These are phyloP conservation scores for Phyllostomus discolor DNA, from an alignment of 2,113 vertebrate species.

Conservation along the genomic window DNA sequence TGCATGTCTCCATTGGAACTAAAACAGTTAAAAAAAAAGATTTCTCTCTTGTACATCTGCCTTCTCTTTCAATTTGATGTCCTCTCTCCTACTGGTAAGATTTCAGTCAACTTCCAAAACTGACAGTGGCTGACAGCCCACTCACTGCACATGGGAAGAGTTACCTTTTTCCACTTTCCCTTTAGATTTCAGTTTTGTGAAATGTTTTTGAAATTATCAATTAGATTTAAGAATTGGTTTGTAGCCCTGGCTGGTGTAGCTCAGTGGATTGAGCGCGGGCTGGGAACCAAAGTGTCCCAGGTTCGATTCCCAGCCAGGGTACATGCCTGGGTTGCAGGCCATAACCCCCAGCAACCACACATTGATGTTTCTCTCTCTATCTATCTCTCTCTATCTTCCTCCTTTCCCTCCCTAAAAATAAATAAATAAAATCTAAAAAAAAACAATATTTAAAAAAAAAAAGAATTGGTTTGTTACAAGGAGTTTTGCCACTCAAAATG, in stretches of 20 bases:
- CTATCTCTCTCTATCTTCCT: too few species aligned
- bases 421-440: too few species aligned
- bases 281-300: too few species aligned
- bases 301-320: too few species aligned
- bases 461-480: neutral
- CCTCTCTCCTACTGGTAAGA: neutral
- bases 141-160: neutral
- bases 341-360: too few species aligned
- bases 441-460: too few species aligned
- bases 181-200: neutral
- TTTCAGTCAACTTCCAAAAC: conserved; percentile 41
- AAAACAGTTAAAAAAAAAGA: conserved; percentile 20
- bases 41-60: conserved; percentile 41
- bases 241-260: too few species aligned
- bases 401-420: too few species aligned
- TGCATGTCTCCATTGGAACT: conserved; percentile 45
- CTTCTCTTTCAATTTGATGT: conserved; percentile 13
- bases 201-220: neutral
- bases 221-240: neutral
- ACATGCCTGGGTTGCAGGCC: too few species aligned
- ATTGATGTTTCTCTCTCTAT: too few species aligned
- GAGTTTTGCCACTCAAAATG: neutral
- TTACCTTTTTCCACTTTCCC: neutral
- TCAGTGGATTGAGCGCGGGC: too few species aligned
- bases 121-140: neutral